Evolutionary conservation across 1,140 invertebrate species (phyloP).

Genomic region (Hycleus phaleratus): DNA sequence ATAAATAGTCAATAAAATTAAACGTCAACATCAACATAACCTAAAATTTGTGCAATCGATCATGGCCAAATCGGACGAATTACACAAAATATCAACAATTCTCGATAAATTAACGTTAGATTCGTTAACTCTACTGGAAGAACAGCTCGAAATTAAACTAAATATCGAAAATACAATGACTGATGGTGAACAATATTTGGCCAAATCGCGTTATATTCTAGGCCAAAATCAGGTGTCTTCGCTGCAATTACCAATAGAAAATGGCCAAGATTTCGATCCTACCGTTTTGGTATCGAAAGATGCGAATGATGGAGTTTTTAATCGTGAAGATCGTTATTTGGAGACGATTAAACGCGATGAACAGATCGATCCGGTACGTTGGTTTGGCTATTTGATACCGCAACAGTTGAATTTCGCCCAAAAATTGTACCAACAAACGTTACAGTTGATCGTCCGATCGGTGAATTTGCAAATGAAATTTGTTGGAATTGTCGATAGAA

Average conservation of each 20-base stretch:
- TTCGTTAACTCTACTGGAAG: slow-evolving; percentile 58
- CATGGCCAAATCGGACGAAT: slow-evolving; percentile 2
- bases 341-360: slow-evolving; percentile 39
- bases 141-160: slow-evolving; percentile 54
- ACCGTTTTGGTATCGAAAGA: slow-evolving; percentile 40
- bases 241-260: slow-evolving; percentile 56
- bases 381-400: slow-evolving; percentile 69
- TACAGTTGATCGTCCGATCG: slow-evolving; percentile 53
- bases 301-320: slow-evolving; percentile 27
- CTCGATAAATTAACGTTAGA: slow-evolving; percentile 55
- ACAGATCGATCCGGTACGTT: slow-evolving; percentile 55
- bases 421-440: slow-evolving; percentile 54
- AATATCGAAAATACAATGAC: slow-evolving; percentile 56
- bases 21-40: too few species aligned
- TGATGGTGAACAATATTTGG: slow-evolving; percentile 57
- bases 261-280: slow-evolving; percentile 50
- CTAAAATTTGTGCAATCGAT: too few species aligned
- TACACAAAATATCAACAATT: slow-evolving; percentile 42
- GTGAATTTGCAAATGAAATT: slow-evolving; percentile 56
- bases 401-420: slow-evolving; percentile 60
- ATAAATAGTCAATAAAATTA: too few species aligned
- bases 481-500: slow-evolving; percentile 40
- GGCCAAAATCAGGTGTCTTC: slow-evolving; percentile 59
- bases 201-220: slow-evolving; percentile 64
- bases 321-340: slow-evolving; percentile 24